Evolutionary conservation across 2,113 vertebrate genomes (phyloP).

Genomic region (Mobula birostris): DNA sequence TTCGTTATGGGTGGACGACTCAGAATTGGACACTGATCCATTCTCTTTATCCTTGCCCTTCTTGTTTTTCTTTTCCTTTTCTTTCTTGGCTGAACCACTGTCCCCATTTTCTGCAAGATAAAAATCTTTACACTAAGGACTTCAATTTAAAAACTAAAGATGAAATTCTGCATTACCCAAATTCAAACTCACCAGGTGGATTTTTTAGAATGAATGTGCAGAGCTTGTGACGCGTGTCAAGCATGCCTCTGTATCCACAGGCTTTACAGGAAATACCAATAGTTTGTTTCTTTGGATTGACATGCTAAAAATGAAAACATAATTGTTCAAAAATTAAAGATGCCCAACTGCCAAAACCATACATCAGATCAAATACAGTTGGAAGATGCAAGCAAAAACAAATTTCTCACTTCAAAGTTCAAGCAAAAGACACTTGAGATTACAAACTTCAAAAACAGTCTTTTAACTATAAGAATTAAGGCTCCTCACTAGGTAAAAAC

Average conservation of each 20-base stretch:
- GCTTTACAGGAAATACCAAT: slow-evolving; percentile 98
- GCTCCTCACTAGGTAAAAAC: background rate
- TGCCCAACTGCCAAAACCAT: background rate
- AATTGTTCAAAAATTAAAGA: background rate
- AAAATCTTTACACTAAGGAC: background rate
- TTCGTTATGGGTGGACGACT: slow-evolving; percentile 68
- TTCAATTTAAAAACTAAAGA: background rate
- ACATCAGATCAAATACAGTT: too few relatives aligned
- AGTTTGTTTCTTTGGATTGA: slow-evolving; percentile 99
- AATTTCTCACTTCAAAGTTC: too few relatives aligned
- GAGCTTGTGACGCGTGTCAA: slow-evolving; percentile 97
- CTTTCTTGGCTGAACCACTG: slow-evolving; percentile 80
- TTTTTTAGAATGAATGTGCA: slow-evolving; percentile 99
- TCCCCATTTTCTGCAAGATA: slow-evolving; percentile 70
- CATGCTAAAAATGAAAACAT: slow-evolving; percentile 64
- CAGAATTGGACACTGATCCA: slow-evolving; percentile 78
- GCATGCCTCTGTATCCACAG: slow-evolving; percentile 96
- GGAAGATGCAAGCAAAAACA: background rate
- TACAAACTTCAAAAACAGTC: too few relatives aligned
- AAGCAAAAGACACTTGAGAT: too few relatives aligned
- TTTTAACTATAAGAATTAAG: too few relatives aligned
- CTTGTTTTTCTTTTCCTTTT: slow-evolving; percentile 93
- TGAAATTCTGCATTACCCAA: background rate
- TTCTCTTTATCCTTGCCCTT: slow-evolving; percentile 96
- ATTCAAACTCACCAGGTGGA: slow-evolving; percentile 78